Evolutionary conservation across 1,140 invertebrate species (phyloP), one percentile per base, ranked within the genome.

Genomic region (Acyrthosiphon pisum): DNA sequence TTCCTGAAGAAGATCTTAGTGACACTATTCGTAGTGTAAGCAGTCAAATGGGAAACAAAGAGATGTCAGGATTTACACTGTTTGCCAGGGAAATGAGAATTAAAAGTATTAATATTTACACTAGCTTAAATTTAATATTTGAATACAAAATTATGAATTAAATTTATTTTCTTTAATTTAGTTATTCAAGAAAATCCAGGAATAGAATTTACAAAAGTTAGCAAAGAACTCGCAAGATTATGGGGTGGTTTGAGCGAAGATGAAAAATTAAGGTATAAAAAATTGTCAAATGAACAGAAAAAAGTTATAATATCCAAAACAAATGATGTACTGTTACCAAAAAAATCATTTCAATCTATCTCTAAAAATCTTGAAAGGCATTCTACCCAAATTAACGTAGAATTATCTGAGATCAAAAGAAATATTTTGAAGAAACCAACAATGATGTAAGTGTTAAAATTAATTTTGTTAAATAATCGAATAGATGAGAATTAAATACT

Each of bases 231-330:
- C 91, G 95, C 95, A 76, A 92, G 94, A 60, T 93, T 94, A 23
- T 96, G 96, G 96, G 95, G 95, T 90, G 76, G 95, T 48, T 94
- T 96, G 76, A 94, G 95, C 2, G 94, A 95, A 6, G 95, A 95
- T 88, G 95, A 96, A 93, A 95, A 95, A 93, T 95, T 95, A 76
- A 95, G 95, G 94, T 96, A 95, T 93, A 94, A 95, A 93, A 95
- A 95, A 93, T 87, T 95, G 26, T 95, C 95, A 26, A 93, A 93
- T 93, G 20, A 91, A 90, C 60, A 93, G 68, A 94, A 94, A 94
- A 94, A 83, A 35, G n/a, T 81, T 87, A 48, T 94, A 89, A 35
- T 23, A 88, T 14, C n/a, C 2, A 93, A 60, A 46, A 37, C 18
- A 37, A 68, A 89, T 68, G 50, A 94, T 83, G 90, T 83, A 94